Percentiles rank a stretch among this genome's conserved stretches.
These are phyloP conservation scores for Hedya salicella DNA, from an alignment of 2,888 invertebrate genomes.

Conservation along the genomic window DNA sequence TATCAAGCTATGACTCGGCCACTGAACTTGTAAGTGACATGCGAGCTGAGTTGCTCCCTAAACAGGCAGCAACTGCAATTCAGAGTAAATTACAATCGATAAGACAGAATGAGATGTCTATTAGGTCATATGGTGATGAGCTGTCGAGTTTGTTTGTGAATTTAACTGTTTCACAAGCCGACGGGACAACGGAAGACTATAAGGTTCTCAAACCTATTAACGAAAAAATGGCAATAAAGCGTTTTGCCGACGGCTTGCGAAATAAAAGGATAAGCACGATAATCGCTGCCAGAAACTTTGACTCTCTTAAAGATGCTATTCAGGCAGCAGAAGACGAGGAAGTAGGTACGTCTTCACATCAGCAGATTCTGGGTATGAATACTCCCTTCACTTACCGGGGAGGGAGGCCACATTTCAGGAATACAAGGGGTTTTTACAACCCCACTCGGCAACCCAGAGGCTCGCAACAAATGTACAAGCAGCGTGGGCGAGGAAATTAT, in stretches of 20 bases:
- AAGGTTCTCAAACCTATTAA: constrained; percentile 1
- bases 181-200: neutral
- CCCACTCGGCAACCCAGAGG: neutral
- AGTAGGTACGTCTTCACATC: neutral
- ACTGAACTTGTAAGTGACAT: no score
- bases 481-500: neutral
- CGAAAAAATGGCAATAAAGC: neutral
- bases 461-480: neutral
- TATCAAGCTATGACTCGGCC: no score
- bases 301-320: constrained; percentile 1
- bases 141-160: neutral
- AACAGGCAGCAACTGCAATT: no score
- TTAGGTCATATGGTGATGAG: no score
- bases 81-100: no score
- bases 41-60: no score
- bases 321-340: constrained; percentile 8
- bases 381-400: neutral
- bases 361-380: neutral
- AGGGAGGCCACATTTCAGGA: neutral
- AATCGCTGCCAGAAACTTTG: neutral
- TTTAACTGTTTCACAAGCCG: constrained; percentile 6
- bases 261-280: constrained; percentile 3
- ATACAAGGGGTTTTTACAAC: neutral
- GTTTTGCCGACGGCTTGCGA: constrained; percentile 7
- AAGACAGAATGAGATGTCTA: no score